Base-by-base conservation (phyloP, 2,797 vertebrate genomes). In the Selene dorsalis region DNA sequence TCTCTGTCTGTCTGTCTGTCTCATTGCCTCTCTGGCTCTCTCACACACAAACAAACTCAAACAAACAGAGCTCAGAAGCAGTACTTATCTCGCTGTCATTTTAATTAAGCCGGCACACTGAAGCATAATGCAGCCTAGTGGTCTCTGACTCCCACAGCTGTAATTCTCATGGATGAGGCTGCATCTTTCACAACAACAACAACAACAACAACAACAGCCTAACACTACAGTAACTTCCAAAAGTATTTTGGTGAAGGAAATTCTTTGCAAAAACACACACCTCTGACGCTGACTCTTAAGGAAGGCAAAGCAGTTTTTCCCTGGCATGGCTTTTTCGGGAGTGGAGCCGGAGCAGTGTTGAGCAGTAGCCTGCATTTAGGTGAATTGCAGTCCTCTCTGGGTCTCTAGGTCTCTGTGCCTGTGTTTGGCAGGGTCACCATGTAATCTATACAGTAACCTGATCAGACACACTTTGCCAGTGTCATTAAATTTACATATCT, bases 401-500 rank as follows among this genome's bases (percentile, higher is more conserved):
- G 87, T 92, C 78, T 92, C 79, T 86, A 77, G 88, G 88, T 88
- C 75, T 88, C 71, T 88, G 77, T 89, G 83, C 75, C 79, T 72
- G 83, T 79, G 89, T 88, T 91, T 81, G 85, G 82, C 75, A 88
- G 89, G 93, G 87, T 94, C 92, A 94, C 83, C 77, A 32, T 93
- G 95, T 95, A 95, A 96, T 94, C 92, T 88, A 96, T 94, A 94
- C 92, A 91, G 95, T 93, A 96, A 96, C 93, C 77, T 75, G 95
- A 95, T 95, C 94, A 79, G 83, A 84, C 86, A 84, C 92, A 93
- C 93, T 93, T 93, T 90, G 90, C 93, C 93, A 90, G 93, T 79
- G 90, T 95, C 95, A 96, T 96, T 95, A 96, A 96, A 95, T 93
- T 96, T 96, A 94, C 93, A 96, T 95, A 93, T 93, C 83, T 87